These are phyloP conservation scores for Harmothoe impar DNA, from an alignment of 2,888 invertebrate genomes.

Conservation along the genomic window DNA sequence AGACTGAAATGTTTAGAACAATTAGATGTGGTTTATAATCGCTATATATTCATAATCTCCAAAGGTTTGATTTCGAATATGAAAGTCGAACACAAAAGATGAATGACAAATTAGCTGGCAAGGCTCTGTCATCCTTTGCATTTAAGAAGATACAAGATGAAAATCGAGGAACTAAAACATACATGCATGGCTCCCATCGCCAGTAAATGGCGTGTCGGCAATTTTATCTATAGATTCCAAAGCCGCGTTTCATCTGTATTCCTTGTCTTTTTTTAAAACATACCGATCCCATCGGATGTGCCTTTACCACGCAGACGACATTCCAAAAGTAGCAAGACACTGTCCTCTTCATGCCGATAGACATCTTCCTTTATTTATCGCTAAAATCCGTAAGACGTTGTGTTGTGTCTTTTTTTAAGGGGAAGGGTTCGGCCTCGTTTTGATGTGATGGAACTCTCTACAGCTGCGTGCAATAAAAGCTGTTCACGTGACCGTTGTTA, in stretches of 20 bases:
- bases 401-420: background rate
- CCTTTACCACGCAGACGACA: background rate
- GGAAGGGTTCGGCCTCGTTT: background rate
- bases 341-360: background rate
- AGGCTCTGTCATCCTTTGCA: background rate
- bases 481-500: background rate
- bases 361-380: conserved; percentile 10
- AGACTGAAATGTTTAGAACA: too few species aligned
- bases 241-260: background rate
- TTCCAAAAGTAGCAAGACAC: background rate
- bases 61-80: background rate
- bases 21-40: too few species aligned
- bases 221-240: background rate
- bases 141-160: background rate
- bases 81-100: background rate
- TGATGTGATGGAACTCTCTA: background rate
- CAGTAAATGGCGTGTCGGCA: background rate
- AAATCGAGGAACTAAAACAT: conserved; percentile 31
- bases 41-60: too few species aligned
- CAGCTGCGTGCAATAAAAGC: conserved; percentile 7
- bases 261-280: background rate
- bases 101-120: too few species aligned
- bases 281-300: background rate
- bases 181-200: background rate
- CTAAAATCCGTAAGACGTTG: background rate